These are phyloP conservation scores for Atherinomorus stipes DNA, from an alignment of 2,113 vertebrate species.

Conservation along the genomic window DNA sequence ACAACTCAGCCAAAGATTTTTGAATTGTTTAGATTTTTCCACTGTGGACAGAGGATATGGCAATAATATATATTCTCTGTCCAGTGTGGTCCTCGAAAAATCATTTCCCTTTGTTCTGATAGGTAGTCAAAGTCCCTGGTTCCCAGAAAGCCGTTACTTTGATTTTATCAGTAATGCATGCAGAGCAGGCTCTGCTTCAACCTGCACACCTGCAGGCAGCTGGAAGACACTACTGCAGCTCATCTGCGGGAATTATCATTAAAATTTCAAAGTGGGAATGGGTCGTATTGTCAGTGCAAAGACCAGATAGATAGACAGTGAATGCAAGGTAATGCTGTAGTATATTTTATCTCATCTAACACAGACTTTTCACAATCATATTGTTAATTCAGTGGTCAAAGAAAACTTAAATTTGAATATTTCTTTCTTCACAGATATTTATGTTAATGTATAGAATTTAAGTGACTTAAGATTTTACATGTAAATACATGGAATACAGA, in stretches of 20 bases:
- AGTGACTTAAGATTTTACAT: too few relatives aligned
- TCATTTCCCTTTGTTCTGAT: conserved; percentile 43
- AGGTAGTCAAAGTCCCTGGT: conserved; percentile 47
- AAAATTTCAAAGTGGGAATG: conserved; percentile 39
- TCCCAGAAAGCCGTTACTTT: conserved; percentile 60
- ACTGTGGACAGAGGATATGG: background rate
- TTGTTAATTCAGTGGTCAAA: background rate
- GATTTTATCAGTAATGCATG: conserved; percentile 52
- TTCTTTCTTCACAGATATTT: background rate
- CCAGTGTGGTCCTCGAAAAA: conserved; percentile 30
- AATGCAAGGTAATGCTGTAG: conserved; percentile 12
- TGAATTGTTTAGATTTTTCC: conserved; percentile 41
- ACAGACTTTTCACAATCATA: background rate
- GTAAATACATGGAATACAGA: too few relatives aligned
- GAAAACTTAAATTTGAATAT: background rate
- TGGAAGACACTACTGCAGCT: conserved; percentile 51
- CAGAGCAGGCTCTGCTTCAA: conserved; percentile 39
- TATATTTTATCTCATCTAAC: conserved; percentile 7
- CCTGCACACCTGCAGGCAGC: conserved; percentile 55
- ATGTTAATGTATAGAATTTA: background rate
- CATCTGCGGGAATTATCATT: conserved; percentile 31
- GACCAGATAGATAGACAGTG: conserved; percentile 20
- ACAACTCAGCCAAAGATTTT: conserved; percentile 5
- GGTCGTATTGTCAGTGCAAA: conserved; percentile 17
- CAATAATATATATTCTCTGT: conserved; percentile 32